Evolutionary conservation across 2,797 vertebrate genomes (phyloP), one percentile per base, ranked within the genome.

Genomic region (Phaenicophaeus curvirostris): DNA sequence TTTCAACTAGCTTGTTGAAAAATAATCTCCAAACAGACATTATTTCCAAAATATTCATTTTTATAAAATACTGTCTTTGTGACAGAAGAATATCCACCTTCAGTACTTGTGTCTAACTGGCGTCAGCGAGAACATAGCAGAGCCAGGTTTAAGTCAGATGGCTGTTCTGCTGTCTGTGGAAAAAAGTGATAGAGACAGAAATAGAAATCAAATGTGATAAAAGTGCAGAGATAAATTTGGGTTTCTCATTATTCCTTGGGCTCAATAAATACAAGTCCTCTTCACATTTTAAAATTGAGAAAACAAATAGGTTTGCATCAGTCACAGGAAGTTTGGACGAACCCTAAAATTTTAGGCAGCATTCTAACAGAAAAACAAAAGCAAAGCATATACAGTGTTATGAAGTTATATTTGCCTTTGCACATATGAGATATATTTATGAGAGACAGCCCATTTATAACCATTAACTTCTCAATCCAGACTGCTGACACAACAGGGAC

Each of bases 401-500:
- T 69, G 75, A 87, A 24, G 18, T 77, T 95, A 39, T 71, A 57
- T 85, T 94, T 95, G 73, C 28, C 57, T 93, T 62, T 80, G 76
- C 25, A 77, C 16, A 37, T 23, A n/a, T n/a, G 57, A 88, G 46
- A 53, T 85, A 80, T 89, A 89, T 94, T 96, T 79, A 42, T 65
- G 68, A 63, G n/a, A 94, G 65, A 35, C 39, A 89, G 68, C 33
- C 30, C 46, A 93, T 97, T 77, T 90, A 84, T 95, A 95, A 95
- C 87, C 46, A 89, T 96, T 93, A 96, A 91, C 67, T 76, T 74
- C 87, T 71, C 78, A 54, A 75, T 87, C 33, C 73, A 72, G 74
- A 80, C 68, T 96, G 42, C 93, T 96, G 93, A 96, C 75, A 97
- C 84, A 95, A 90, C 80, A 97, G 92, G 69, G 65, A 88, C 71